phyloP scores from a whole-genome alignment of 2,113 vertebrate species.

The Albula glossodonta region DNA sequence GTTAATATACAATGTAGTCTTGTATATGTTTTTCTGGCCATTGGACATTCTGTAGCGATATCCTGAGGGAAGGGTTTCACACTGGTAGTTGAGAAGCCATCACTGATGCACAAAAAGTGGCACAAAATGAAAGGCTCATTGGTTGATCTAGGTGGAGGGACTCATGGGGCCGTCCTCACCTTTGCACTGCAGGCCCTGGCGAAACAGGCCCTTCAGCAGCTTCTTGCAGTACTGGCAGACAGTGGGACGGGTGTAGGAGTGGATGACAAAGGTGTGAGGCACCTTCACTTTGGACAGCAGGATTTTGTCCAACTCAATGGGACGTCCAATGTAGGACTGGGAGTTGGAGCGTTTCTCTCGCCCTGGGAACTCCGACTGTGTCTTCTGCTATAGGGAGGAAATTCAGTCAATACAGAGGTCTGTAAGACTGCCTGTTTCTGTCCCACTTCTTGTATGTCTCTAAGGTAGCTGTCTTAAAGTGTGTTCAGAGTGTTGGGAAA shows the following conservation, averaged over 20 bases:
- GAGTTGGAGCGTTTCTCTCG: conserved; percentile 90
- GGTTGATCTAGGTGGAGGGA: too few relatives aligned
- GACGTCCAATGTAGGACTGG: conserved; percentile 88
- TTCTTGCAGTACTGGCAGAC: conserved; percentile 98
- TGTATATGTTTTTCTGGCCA: too few relatives aligned
- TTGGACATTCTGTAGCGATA: too few relatives aligned
- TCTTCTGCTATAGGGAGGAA: conserved; percentile 79
- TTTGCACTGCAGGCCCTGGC: conserved; percentile 87
- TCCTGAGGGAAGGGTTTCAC: too few relatives aligned
- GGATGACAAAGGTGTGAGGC: conserved; percentile 94
- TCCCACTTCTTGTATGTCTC: not conserved
- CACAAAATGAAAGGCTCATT: too few relatives aligned
- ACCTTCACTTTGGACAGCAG: conserved; percentile 94
- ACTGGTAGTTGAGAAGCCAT: too few relatives aligned
- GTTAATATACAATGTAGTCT: too few relatives aligned
- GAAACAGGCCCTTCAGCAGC: conserved; percentile 86
- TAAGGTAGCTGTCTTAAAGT: not conserved
- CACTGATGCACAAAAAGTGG: too few relatives aligned
- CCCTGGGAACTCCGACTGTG: conserved; percentile 79
- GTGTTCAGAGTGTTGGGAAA: too few relatives aligned
- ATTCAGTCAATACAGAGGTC: not conserved
- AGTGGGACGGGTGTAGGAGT: conserved; percentile 93
- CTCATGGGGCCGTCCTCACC: conserved; percentile 53
- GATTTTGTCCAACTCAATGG: conserved; percentile 94
- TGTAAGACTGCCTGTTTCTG: not conserved